Evolutionary conservation across 2,113 vertebrate species (phyloP).

Genomic region (Burhinus bistriatus): DNA sequence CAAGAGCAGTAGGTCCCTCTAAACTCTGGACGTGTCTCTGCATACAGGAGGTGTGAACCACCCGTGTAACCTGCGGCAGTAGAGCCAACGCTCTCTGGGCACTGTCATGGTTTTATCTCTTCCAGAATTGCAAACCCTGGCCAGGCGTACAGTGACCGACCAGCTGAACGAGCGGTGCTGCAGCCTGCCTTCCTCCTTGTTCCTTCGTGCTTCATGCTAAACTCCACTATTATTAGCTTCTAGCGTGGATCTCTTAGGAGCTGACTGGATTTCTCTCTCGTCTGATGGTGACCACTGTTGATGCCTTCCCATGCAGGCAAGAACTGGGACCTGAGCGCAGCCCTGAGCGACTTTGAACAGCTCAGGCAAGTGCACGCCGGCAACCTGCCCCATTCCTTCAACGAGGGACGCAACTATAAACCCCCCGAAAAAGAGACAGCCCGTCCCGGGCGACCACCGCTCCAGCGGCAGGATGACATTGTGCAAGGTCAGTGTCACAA

Average conservation of each 20-base stretch:
- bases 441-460: constrained; percentile 73
- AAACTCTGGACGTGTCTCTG: neutral
- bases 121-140: neutral
- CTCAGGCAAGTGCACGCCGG: constrained; percentile 89
- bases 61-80: rapidly evolving
- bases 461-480: constrained; percentile 91
- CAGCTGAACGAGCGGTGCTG: neutral
- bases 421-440: constrained; percentile 77
- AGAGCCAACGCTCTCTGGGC: neutral
- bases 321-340: constrained; percentile 94
- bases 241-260: rapidly evolving
- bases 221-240: rapidly evolving
- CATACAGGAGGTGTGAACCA: rapidly evolving
- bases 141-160: rapidly evolving
- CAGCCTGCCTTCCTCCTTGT: neutral
- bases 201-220: too few species aligned
- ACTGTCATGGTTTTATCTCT: rapidly evolving
- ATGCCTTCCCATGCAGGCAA: constrained; percentile 78
- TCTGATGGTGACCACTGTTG: neutral
- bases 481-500: constrained; percentile 81
- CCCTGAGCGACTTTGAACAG: constrained; percentile 94
- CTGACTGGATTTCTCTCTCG: rapidly evolving
- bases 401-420: constrained; percentile 74
- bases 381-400: constrained; percentile 78
- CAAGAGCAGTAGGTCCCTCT: neutral